Evolutionary conservation across 2,113 vertebrate genomes (phyloP).

Genomic region (Platycercus adscitus): DNA sequence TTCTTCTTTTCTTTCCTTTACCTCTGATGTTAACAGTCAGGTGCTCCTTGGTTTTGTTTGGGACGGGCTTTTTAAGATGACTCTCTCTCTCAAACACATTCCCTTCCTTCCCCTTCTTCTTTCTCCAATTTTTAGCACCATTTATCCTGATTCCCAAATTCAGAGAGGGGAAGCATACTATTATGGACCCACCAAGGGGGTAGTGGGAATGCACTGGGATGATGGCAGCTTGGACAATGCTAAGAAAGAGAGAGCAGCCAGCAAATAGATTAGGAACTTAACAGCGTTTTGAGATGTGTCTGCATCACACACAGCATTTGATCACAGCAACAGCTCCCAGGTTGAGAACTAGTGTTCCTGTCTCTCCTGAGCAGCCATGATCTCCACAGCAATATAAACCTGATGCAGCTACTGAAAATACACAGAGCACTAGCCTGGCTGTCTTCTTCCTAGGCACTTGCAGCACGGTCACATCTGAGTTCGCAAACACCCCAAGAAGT

Average conservation of each 20-base stretch:
- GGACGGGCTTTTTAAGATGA: not conserved
- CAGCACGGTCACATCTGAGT: fast-evolving
- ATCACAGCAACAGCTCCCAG: not conserved
- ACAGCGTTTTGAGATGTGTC: not conserved
- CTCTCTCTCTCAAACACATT: not conserved
- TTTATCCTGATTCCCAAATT: not conserved
- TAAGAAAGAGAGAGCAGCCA: not conserved
- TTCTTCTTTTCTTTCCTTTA: not conserved
- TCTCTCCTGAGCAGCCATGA: not conserved
- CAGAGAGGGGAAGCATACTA: not conserved
- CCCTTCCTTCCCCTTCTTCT: not conserved
- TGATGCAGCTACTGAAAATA: not conserved
- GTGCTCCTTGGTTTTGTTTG: not conserved
- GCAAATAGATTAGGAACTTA: not conserved
- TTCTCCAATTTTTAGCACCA: not conserved
- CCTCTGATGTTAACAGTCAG: not conserved
- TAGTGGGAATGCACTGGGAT: not conserved
- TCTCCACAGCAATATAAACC: not conserved
- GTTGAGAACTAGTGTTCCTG: not conserved
- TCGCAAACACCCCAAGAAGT: not conserved
- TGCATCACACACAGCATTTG: not conserved
- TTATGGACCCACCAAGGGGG: not conserved
- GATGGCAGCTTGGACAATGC: not conserved
- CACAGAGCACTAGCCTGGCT: not conserved
- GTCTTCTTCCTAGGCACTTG: not conserved